phyloP scores from a whole-genome alignment of 2,797 vertebrate species.

The Paedocypris micromegethes region DNA sequence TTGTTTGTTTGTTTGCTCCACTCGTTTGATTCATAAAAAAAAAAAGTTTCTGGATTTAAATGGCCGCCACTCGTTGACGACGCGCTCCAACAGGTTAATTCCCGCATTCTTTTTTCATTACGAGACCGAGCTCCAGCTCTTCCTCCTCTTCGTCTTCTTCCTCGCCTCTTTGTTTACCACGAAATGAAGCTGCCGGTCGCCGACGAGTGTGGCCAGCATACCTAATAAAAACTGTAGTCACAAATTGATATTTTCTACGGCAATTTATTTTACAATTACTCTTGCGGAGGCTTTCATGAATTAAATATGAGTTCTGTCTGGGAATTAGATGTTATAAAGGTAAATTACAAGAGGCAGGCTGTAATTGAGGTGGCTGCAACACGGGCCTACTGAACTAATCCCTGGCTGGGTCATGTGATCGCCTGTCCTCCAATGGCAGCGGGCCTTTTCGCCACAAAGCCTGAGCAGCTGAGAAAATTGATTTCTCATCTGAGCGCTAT shows the following conservation, averaged over 20 bases:
- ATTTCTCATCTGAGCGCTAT: slow-evolving; percentile 99
- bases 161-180: slow-evolving; percentile 51
- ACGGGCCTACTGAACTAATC: slow-evolving; percentile 97
- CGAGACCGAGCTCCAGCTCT: no score
- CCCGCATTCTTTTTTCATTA: no score
- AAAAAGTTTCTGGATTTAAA: no score
- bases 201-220: slow-evolving; percentile 69
- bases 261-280: slow-evolving; percentile 99
- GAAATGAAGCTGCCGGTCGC: slow-evolving; percentile 77
- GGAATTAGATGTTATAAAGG: slow-evolving; percentile 99
- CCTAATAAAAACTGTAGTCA: slow-evolving; percentile 82
- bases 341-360: slow-evolving; percentile 99
- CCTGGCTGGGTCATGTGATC: slow-evolving; percentile 84
- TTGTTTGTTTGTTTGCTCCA: no score
- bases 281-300: slow-evolving; percentile 95
- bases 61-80: no score
- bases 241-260: slow-evolving; percentile 91
- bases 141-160: slow-evolving; percentile 10
- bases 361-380: slow-evolving; percentile 99
- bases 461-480: slow-evolving; percentile 99
- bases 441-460: slow-evolving; percentile 82
- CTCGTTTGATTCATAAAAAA: no score
- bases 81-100: no score
- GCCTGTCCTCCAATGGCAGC: slow-evolving; percentile 76
- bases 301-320: slow-evolving; percentile 99